These are phyloP conservation scores for Trichopria drosophilae DNA, from an alignment of 2,888 invertebrate genomes.

Conservation along the genomic window DNA sequence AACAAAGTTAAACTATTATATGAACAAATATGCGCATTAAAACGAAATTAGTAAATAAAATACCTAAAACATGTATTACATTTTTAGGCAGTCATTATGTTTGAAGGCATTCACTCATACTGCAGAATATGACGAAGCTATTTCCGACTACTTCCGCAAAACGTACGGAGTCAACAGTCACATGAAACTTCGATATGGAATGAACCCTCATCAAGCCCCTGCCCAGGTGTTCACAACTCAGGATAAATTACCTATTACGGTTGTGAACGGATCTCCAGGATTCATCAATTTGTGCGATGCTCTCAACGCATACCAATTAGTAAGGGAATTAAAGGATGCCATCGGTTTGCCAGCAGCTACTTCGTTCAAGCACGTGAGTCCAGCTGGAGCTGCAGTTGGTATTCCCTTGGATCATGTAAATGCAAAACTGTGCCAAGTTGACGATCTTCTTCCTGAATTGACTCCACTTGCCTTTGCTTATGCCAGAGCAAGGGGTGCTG, in stretches of 20 bases:
- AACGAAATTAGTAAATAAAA: too few species aligned
- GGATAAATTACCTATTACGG: constrained; percentile 79
- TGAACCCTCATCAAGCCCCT: constrained; percentile 98
- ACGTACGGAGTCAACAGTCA: constrained; percentile 88
- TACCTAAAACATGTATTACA: too few species aligned
- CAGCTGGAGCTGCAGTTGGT: constrained; percentile 95
- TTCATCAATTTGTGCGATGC: constrained; percentile 98
- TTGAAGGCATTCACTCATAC: constrained; percentile 97
- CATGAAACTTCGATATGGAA: constrained; percentile 86
- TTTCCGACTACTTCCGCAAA: constrained; percentile 92
- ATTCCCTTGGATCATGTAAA: constrained; percentile 73
- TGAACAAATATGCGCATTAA: too few species aligned
- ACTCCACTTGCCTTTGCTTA: constrained; percentile 88
- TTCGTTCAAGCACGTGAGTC: constrained; percentile 98
- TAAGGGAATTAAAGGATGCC: constrained; percentile 80
- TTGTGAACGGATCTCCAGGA: constrained; percentile 93
- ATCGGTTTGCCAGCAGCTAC: constrained; percentile 87
- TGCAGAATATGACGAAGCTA: constrained; percentile 89
- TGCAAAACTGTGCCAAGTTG: constrained; percentile 91
- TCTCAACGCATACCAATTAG: constrained; percentile 95
- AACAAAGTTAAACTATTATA: too few species aligned
- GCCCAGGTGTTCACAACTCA: constrained; percentile 86
- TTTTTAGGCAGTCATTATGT: constrained; percentile 72
- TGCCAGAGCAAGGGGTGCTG: constrained; percentile 94
- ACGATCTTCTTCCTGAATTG: constrained; percentile 74